Percentiles rank a stretch among this genome's conserved stretches.
Conservation (phyloP, 2,797 vertebrate genomes). For the Okamejei kenojei region DNA sequence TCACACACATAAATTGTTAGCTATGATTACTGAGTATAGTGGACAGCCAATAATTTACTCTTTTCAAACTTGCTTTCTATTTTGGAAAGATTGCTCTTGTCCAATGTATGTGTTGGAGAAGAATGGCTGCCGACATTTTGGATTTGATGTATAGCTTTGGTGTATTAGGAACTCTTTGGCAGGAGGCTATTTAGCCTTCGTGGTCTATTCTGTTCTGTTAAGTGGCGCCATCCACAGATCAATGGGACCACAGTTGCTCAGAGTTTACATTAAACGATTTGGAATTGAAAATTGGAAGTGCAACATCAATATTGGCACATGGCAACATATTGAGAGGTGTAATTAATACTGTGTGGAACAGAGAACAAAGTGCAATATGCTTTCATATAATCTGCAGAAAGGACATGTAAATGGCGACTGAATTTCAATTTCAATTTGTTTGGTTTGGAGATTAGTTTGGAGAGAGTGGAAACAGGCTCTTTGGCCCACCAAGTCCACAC, state of each 20-base stretch:
- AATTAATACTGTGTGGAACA: neutral
- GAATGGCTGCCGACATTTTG: neutral
- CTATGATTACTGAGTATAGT: conserved; percentile 41
- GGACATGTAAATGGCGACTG: neutral
- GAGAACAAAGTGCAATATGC: too few relatives aligned
- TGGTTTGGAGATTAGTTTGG: too few relatives aligned
- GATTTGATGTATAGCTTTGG: neutral
- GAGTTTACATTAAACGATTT: neutral
- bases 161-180: too few relatives aligned
- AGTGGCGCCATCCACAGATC: neutral
- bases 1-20: conserved; percentile 36
- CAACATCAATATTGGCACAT: neutral
- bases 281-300: neutral
- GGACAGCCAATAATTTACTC: conserved; percentile 44
- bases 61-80: conserved; percentile 47
- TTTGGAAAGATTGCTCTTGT: conserved; percentile 43
- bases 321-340: neutral
- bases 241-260: neutral
- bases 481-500: too few relatives aligned
- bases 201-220: neutral
- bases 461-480: too few relatives aligned
- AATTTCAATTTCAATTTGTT: neutral
- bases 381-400: neutral
- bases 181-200: neutral
- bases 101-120: conserved; percentile 7